A percentile compares a stretch with the other conserved stretches of the same genome.
Evolutionary conservation across 2,888 invertebrate genomes (phyloP).

Genomic region (Bibio marci): DNA sequence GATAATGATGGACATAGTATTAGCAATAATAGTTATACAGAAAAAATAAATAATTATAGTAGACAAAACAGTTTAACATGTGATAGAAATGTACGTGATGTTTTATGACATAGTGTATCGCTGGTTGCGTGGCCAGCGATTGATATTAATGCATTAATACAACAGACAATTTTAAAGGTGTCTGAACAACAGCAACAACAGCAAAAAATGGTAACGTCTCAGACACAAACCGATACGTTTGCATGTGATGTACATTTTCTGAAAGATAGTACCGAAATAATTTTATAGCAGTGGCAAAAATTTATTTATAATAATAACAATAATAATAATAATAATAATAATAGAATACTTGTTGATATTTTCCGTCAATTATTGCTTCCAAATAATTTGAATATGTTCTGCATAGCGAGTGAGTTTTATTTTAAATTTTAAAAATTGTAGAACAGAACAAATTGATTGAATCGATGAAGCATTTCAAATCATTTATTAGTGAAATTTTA

Average conservation of each 20-base stretch:
- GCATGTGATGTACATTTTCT: conserved; percentile 21
- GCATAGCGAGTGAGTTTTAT: too few relatives aligned
- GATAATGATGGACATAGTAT: not conserved
- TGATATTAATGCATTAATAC: conserved; percentile 27
- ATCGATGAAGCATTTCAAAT: too few relatives aligned
- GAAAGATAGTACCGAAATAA: conserved; percentile 22
- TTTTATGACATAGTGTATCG: conserved; percentile 32
- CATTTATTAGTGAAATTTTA: too few relatives aligned
- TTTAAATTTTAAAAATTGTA: too few relatives aligned
- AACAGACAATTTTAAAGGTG: conserved; percentile 22
- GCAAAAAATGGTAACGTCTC: conserved; percentile 2
- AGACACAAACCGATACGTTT: not conserved
- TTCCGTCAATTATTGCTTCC: too few relatives aligned
- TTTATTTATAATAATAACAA: too few relatives aligned
- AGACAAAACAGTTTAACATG: not conserved
- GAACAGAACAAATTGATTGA: too few relatives aligned
- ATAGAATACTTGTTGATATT: too few relatives aligned
- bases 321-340: too few relatives aligned
- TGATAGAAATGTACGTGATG: conserved; percentile 4
- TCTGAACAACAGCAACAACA: conserved; percentile 1
- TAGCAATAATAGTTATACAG: not conserved
- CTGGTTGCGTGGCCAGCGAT: conserved; percentile 32
- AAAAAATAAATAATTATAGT: not conserved
- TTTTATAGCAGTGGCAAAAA: conserved; percentile 27
- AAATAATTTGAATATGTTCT: too few relatives aligned